Conservation (phyloP, 2,888 invertebrate species). For the Matsumyia berberina region DNA sequence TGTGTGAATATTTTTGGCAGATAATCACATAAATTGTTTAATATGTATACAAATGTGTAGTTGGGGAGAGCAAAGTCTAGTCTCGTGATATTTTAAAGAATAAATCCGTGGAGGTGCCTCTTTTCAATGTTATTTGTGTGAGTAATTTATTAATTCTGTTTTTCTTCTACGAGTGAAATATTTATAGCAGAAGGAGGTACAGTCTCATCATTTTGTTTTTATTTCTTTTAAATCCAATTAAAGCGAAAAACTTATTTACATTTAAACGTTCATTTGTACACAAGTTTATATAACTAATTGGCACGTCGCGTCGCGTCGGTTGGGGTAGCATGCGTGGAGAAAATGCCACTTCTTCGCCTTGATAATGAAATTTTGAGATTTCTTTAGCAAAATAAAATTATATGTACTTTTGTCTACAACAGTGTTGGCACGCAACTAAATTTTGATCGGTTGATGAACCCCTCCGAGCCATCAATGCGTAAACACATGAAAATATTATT, state of each 20-base stretch:
- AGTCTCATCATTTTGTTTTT: constrained; percentile 2
- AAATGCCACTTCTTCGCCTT: constrained; percentile 20
- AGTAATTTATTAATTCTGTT: constrained; percentile 33
- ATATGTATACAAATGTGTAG: not conserved
- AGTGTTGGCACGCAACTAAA: constrained; percentile 16
- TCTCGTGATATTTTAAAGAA: constrained; percentile 19
- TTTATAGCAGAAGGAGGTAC: constrained; percentile 19
- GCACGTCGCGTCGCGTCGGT: no score
- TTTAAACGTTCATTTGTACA: not conserved
- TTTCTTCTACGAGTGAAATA: constrained; percentile 11
- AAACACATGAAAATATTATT: constrained; percentile 2
- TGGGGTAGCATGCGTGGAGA: constrained; percentile 12
- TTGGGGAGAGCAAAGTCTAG: constrained; percentile 36
- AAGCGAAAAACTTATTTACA: constrained; percentile 21
- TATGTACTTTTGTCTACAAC: not conserved
- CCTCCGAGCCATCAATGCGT: constrained; percentile 25
- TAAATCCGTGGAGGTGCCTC: not conserved
- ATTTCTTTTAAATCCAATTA: constrained; percentile 40
- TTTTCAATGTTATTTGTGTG: constrained; percentile 4
- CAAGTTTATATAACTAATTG: constrained; percentile 16
- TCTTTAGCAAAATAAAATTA: no score
- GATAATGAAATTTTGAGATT: constrained; percentile 23
- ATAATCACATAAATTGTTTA: constrained; percentile 22
- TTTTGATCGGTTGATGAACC: constrained; percentile 21
- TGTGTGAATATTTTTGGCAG: constrained; percentile 38